These are phyloP conservation scores for Amiota mariae DNA, from an alignment of 2,888 invertebrate genomes.

Conservation along the genomic window DNA sequence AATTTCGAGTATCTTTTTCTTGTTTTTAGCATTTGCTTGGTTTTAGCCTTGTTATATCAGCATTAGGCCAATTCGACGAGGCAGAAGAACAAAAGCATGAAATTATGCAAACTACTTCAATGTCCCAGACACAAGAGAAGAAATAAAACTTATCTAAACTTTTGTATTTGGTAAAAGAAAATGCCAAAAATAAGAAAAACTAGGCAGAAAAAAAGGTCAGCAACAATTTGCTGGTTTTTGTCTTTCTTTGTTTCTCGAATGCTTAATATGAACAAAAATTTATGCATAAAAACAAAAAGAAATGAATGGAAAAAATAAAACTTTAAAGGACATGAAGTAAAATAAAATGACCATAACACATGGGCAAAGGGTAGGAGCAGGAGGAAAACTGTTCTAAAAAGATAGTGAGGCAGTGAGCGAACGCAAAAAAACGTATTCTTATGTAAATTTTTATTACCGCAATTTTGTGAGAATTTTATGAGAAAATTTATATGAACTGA, in stretches of 20 bases:
- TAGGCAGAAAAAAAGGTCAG: conserved; percentile 12
- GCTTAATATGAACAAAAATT: conserved; percentile 13
- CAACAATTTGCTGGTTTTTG: background rate
- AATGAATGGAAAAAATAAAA: background rate
- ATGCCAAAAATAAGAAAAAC: conserved; percentile 19
- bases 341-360: no score
- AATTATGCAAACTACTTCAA: conserved; percentile 58
- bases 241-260: background rate
- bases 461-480: conserved; percentile 14
- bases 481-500: conserved; percentile 1
- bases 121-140: background rate
- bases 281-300: background rate
- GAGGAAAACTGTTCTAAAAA: background rate
- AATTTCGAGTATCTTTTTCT: no score
- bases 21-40: background rate
- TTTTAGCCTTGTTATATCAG: background rate
- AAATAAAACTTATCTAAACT: conserved; percentile 33
- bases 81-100: conserved; percentile 42
- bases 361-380: no score
- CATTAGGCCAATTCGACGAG: conserved; percentile 20
- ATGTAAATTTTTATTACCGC: conserved; percentile 14
- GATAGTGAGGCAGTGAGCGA: background rate
- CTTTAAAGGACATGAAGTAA: background rate
- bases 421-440: conserved; percentile 4
- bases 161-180: conserved; percentile 40